Evolutionary conservation across 2,797 vertebrate genomes (phyloP).

Genomic region (Tapera naevia): DNA sequence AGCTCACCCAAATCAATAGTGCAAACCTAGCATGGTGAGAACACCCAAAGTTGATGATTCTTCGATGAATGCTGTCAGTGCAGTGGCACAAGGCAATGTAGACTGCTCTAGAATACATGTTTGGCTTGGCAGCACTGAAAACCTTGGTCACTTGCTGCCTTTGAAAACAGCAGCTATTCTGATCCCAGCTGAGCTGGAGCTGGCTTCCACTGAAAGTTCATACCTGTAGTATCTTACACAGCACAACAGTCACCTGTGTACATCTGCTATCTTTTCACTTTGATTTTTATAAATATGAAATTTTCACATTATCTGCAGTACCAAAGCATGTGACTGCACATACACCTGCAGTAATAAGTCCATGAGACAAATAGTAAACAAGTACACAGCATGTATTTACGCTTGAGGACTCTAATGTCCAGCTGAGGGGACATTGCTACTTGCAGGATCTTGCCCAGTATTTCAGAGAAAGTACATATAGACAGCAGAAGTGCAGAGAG

Average conservation of each 20-base stretch:
- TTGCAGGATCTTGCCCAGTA: background rate
- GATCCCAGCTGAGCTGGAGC: background rate
- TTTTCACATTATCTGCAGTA: background rate
- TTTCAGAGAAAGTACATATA: background rate
- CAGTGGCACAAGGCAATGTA: background rate
- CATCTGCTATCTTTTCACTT: background rate
- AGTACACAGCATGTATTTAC: background rate
- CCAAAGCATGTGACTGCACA: fast-evolving
- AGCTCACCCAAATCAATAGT: background rate
- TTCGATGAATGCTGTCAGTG: background rate
- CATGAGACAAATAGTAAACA: background rate
- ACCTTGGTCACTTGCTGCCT: background rate
- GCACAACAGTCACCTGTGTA: background rate
- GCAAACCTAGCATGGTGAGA: background rate
- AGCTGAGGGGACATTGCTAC: background rate
- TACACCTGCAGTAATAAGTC: background rate
- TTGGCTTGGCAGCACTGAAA: background rate
- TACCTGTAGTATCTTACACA: background rate
- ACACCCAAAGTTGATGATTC: background rate
- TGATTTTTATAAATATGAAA: background rate
- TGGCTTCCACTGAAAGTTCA: background rate
- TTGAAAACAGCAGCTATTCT: background rate
- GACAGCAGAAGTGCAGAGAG: background rate
- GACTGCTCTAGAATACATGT: background rate
- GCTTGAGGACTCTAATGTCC: background rate